Evolutionary conservation across 2,888 invertebrate genomes (phyloP), one percentile per base, ranked within the genome.

Genomic region (Archips crataeganus): DNA sequence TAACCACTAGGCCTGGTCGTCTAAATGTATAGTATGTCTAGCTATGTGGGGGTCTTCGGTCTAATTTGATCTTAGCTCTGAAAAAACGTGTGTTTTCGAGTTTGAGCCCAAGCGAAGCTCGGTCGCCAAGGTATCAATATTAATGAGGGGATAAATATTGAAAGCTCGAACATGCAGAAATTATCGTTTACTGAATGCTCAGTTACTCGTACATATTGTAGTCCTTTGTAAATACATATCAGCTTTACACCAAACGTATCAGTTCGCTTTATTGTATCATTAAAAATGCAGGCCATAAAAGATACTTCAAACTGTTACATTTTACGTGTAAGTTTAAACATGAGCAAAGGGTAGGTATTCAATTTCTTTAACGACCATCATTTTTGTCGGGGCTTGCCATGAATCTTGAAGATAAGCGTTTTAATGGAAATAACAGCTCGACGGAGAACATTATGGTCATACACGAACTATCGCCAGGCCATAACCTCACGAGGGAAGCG

Each of bases 331-430:
- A 88, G 81, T 89, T 89, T 82, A 83, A 87, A 85, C 84, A 87
- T 85, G 86, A 88, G 83, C 87, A 86, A 87, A 86, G 86, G 86
- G 85, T 88, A 87, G 85, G 85, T 88, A 87, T 90, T 90, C 90
- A 90, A 89, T 91, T 91, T 87, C 89, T 90, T 88, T 89, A 90
- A 90, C 89, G 89, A 87, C 90, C 86, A 87, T 90, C 87, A 90
- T 90, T 89, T 89, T 90, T 87, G 88, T 79, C 85, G 85, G 82
- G 82, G 79, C 84, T 79, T 77, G 87, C 86, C 85, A 91, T 92
- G 90, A 91, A 91, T 91, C 90, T 91, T 85, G 79, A 85, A 90
- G 91, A 92, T 91, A 91, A 90, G 84, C 86, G 86, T 88, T 89
- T 81, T 91, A 90, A 91, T 91, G 89, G 89, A 88, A 89, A 90